Conservation (phyloP, 2,888 invertebrate genomes). For the Creontiades dilutus region DNA sequence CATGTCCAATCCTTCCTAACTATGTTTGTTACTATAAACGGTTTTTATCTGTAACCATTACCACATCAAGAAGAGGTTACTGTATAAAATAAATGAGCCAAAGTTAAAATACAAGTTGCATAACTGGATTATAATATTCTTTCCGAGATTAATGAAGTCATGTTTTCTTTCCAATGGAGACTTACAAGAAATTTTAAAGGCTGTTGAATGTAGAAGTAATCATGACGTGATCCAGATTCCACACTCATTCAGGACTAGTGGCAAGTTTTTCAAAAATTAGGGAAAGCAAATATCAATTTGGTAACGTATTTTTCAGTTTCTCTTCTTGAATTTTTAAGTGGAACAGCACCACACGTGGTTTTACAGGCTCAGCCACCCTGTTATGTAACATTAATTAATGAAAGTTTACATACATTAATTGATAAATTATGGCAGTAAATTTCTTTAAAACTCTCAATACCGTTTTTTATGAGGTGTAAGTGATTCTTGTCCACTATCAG, state of each 20-base stretch:
- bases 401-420: background rate
- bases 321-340: slow-evolving; percentile 56
- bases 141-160: background rate
- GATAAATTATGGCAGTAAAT: background rate
- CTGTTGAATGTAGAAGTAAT: slow-evolving; percentile 41
- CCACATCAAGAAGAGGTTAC: no score
- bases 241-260: slow-evolving; percentile 47
- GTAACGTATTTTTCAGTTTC: slow-evolving; percentile 35
- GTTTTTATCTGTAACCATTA: no score
- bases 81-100: no score
- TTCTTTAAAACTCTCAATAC: slow-evolving; percentile 76
- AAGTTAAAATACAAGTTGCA: background rate
- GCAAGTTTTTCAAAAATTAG: slow-evolving; percentile 29
- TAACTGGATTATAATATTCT: background rate
- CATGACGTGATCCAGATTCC: slow-evolving; percentile 42
- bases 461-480: slow-evolving; percentile 91
- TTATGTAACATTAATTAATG: slow-evolving; percentile 1
- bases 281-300: slow-evolving; percentile 49
- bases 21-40: no score
- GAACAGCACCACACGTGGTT: slow-evolving; percentile 43
- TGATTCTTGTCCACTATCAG: slow-evolving; percentile 91
- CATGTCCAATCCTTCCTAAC: no score
- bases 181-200: slow-evolving; percentile 43
- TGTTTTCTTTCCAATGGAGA: slow-evolving; percentile 30
- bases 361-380: slow-evolving; percentile 35